phyloP scores from a whole-genome alignment of 2,888 invertebrate species.

The Drosophila bunnanda region DNA sequence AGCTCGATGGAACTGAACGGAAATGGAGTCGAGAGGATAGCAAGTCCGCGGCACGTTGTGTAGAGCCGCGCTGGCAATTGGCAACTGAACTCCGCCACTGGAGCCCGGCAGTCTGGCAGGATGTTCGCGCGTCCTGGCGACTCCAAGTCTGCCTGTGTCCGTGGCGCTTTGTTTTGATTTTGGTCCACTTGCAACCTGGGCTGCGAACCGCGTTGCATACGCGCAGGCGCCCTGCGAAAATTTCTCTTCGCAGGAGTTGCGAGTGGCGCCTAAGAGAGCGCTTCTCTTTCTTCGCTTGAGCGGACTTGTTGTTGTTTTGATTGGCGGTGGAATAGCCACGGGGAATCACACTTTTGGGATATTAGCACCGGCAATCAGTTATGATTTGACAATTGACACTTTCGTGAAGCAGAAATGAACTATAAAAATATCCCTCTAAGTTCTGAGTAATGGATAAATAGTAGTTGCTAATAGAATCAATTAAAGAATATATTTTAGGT shows the following conservation, averaged over 20 bases:
- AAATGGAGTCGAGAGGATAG: conserved; percentile 25
- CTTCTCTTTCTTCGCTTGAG: conserved; percentile 53
- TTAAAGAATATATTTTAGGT: too few relatives aligned
- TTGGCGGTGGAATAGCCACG: conserved; percentile 2
- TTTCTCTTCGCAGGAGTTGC: conserved; percentile 48
- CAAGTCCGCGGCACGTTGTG: conserved; percentile 69
- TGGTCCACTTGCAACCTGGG: conserved; percentile 44
- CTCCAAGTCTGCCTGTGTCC: conserved; percentile 62
- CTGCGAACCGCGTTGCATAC: conserved; percentile 75
- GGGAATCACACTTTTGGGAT: conserved; percentile 24
- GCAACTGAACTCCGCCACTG: conserved; percentile 78
- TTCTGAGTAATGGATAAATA: neutral
- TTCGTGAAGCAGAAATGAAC: neutral
- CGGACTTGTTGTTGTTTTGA: conserved; percentile 36
- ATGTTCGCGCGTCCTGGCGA: conserved; percentile 49
- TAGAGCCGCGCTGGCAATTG: conserved; percentile 79
- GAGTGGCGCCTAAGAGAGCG: conserved; percentile 49
- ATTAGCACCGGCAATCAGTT: conserved; percentile 16
- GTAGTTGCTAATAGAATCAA: neutral
- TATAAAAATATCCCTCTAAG: neutral
- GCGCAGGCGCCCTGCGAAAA: conserved; percentile 67
- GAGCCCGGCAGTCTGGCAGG: conserved; percentile 62
- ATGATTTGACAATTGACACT: conserved; percentile 14
- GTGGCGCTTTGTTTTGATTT: conserved; percentile 68
- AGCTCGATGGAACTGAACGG: conserved; percentile 10